phyloP scores from a whole-genome alignment of 1,140 invertebrate species.

The Gryllus bimaculatus region DNA sequence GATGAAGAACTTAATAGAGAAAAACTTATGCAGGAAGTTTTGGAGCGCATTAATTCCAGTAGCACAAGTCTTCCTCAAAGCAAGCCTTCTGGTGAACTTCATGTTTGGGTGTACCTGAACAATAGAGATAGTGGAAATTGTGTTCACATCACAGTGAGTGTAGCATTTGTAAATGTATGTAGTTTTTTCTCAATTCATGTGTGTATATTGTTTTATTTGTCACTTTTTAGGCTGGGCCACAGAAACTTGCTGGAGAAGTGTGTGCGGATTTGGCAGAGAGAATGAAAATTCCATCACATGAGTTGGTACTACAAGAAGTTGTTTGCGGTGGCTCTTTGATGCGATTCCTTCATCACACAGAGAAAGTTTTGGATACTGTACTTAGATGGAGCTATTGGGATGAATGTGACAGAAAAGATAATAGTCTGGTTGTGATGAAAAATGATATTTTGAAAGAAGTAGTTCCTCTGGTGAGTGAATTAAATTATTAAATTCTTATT shows the following conservation, averaged over 20 bases:
- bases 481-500: neutral
- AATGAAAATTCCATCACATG: slow-evolving; percentile 42
- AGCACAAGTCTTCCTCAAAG: slow-evolving; percentile 38
- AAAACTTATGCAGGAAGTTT: slow-evolving; percentile 55
- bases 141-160: slow-evolving; percentile 51
- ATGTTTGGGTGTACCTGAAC: slow-evolving; percentile 65
- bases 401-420: slow-evolving; percentile 66
- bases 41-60: slow-evolving; percentile 55
- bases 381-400: slow-evolving; percentile 79
- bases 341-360: slow-evolving; percentile 66
- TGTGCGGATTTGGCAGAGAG: slow-evolving; percentile 56
- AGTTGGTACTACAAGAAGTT: slow-evolving; percentile 63
- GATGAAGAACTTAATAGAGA: slow-evolving; percentile 51
- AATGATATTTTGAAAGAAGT: slow-evolving; percentile 43
- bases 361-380: slow-evolving; percentile 58
- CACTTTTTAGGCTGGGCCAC: slow-evolving; percentile 55
- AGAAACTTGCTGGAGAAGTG: slow-evolving; percentile 62
- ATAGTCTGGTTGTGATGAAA: slow-evolving; percentile 59
- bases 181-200: neutral
- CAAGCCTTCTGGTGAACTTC: slow-evolving; percentile 65
- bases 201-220: neutral
- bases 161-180: neutral
- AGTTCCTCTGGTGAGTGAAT: slow-evolving; percentile 34
- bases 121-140: slow-evolving; percentile 44
- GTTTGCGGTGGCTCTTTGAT: slow-evolving; percentile 59